A percentile compares a stretch with the other conserved stretches of the same genome.
These are phyloP conservation scores for Bombus pascuorum DNA, from an alignment of 1,140 invertebrate species.

Conservation along the genomic window DNA sequence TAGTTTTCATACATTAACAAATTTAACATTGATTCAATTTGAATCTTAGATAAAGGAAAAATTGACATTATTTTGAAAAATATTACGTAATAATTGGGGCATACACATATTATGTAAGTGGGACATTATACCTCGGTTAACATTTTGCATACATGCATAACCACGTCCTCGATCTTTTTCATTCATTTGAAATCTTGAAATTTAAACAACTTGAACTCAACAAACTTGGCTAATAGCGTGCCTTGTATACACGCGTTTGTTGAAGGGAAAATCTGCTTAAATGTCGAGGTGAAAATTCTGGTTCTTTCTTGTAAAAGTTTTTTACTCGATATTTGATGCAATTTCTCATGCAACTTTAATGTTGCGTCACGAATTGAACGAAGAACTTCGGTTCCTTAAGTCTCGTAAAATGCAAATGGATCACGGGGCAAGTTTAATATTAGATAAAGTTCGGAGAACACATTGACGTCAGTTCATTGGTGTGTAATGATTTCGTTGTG, in stretches of 20 bases:
- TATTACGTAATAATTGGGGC: too few species aligned
- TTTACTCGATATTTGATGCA: not conserved
- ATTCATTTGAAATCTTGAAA: too few species aligned
- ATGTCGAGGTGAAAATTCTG: not conserved
- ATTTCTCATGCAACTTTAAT: not conserved
- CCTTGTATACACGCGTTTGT: not conserved
- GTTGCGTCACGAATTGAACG: not conserved
- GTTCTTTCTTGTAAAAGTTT: not conserved
- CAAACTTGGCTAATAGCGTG: too few species aligned
- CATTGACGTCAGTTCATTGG: not conserved
- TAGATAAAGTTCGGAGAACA: not conserved
- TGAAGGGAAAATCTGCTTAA: not conserved
- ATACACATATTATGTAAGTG: too few species aligned
- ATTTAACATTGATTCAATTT: too few species aligned
- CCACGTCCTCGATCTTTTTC: too few species aligned
- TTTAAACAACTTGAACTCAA: too few species aligned
- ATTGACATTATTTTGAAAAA: too few species aligned
- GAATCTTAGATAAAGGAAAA: too few species aligned
- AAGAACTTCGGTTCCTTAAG: not conserved
- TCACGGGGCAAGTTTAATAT: not conserved
- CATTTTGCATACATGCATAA: too few species aligned
- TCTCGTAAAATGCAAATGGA: not conserved
- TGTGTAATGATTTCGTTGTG: not conserved
- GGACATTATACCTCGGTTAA: too few species aligned
- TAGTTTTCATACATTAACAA: too few species aligned